Conservation (phyloP, 64 coral and sea anemone genomes). For the Stichodactyla helianthus region DNA sequence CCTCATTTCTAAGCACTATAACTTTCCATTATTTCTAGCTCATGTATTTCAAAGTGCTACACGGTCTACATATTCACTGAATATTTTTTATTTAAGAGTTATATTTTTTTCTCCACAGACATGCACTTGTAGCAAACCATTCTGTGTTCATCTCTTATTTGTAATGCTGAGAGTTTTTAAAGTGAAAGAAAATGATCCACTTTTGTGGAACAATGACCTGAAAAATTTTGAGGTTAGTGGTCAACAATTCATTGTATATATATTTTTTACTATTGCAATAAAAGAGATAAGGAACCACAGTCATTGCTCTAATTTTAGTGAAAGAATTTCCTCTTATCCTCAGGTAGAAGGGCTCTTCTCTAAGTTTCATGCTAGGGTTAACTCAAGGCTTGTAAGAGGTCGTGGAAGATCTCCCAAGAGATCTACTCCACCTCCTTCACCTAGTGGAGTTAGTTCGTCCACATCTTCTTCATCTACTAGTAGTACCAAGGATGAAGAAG, state of each 20-base stretch:
- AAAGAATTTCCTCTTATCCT: neutral
- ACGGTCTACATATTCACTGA: too few relatives aligned
- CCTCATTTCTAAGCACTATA: too few relatives aligned
- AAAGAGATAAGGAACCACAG: too few relatives aligned
- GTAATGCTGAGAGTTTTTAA: slow-evolving; percentile 97
- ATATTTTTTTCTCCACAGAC: slow-evolving; percentile 49
- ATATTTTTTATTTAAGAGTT: neutral
- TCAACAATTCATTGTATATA: neutral
- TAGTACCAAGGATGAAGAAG: slow-evolving; percentile 73
- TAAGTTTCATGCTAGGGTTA: slow-evolving; percentile 87
- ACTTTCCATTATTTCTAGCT: too few relatives aligned
- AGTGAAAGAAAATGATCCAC: slow-evolving; percentile 88
- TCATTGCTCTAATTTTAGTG: too few relatives aligned
- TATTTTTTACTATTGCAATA: too few relatives aligned
- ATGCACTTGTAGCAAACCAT: slow-evolving; percentile 80
- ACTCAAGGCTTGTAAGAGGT: slow-evolving; percentile 62
- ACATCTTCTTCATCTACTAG: slow-evolving; percentile 30
- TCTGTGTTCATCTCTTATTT: slow-evolving; percentile 92
- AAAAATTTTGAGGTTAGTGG: slow-evolving; percentile 94
- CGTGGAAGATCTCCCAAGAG: slow-evolving; percentile 14
- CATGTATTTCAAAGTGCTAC: too few relatives aligned
- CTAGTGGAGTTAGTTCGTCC: slow-evolving; percentile 10
- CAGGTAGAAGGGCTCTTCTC: slow-evolving; percentile 90
- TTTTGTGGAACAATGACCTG: slow-evolving; percentile 77
- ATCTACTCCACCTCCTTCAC: slow-evolving; percentile 35